Evolutionary conservation across 1,140 invertebrate genomes (phyloP).

Genomic region (Danaus melanippus): DNA sequence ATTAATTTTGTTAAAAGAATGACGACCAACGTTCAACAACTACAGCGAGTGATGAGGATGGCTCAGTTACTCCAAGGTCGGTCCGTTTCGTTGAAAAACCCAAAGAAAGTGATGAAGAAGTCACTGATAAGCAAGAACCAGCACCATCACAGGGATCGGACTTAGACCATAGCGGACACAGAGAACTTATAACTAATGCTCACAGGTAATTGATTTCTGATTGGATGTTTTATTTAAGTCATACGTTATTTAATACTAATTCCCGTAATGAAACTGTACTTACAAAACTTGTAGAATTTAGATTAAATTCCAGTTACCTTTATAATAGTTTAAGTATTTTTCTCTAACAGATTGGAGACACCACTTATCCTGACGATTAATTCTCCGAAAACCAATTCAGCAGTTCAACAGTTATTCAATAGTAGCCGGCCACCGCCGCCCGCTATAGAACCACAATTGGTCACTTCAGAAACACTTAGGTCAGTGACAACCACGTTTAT

Average conservation of each 20-base stretch:
- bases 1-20: conserved; percentile 30
- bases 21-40: conserved; percentile 54
- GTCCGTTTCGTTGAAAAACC: conserved; percentile 69
- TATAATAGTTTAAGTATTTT: neutral
- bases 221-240: conserved; percentile 1
- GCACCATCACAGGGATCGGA: conserved; percentile 25
- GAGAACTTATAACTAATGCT: conserved; percentile 23
- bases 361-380: conserved; percentile 51
- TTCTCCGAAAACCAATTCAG: conserved; percentile 49
- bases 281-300: neutral
- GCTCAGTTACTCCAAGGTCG: conserved; percentile 57
- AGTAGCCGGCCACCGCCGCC: conserved; percentile 56
- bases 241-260: conserved; percentile 7
- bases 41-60: conserved; percentile 68
- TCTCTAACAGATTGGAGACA: conserved; percentile 46
- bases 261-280: neutral
- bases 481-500: conserved; percentile 17
- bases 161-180: conserved; percentile 30
- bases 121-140: conserved; percentile 21
- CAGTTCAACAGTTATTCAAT: conserved; percentile 61
- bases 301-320: neutral
- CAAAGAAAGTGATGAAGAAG: conserved; percentile 37
- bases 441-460: conserved; percentile 54
- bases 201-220: conserved; percentile 31
- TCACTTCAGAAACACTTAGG: conserved; percentile 64